Evolutionary conservation across 2,797 vertebrate genomes (phyloP).

Genomic region (Sebastes cheni): DNA sequence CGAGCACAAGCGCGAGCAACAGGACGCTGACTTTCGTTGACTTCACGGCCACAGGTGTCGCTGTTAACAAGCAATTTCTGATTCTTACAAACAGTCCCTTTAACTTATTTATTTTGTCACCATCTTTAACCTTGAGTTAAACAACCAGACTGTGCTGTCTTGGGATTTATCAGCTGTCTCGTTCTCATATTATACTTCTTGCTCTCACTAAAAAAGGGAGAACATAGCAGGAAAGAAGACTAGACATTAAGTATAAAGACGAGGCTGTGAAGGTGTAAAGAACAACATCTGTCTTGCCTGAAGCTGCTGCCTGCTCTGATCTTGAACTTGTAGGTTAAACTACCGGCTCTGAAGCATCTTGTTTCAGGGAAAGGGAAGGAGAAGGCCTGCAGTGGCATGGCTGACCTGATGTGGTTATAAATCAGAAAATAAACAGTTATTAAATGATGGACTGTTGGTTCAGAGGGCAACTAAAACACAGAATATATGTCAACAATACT

Average conservation of each 20-base stretch:
- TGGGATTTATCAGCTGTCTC: too few species aligned
- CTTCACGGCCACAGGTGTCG: too few species aligned
- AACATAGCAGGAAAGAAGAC: neutral
- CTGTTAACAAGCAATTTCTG: too few species aligned
- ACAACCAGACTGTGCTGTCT: too few species aligned
- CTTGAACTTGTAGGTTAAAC: constrained; percentile 85
- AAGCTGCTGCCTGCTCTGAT: constrained; percentile 81
- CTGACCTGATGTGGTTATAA: constrained; percentile 6
- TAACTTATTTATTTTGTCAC: too few species aligned
- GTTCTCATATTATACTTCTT: neutral
- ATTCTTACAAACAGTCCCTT: too few species aligned
- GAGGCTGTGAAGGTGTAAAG: neutral
- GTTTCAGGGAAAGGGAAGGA: constrained; percentile 85
- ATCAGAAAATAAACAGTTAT: neutral
- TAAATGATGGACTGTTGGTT: neutral
- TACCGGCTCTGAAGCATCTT: constrained; percentile 81
- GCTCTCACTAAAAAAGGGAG: neutral
- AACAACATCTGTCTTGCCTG: constrained; percentile 73
- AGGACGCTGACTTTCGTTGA: too few species aligned
- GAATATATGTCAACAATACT: neutral
- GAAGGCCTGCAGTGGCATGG: constrained; percentile 84
- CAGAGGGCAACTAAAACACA: neutral
- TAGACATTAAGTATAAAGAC: neutral
- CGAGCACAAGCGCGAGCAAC: too few species aligned
- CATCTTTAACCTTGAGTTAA: too few species aligned